Evolutionary conservation across 2,888 invertebrate genomes (phyloP).

Genomic region (Scaptomyza flava): DNA sequence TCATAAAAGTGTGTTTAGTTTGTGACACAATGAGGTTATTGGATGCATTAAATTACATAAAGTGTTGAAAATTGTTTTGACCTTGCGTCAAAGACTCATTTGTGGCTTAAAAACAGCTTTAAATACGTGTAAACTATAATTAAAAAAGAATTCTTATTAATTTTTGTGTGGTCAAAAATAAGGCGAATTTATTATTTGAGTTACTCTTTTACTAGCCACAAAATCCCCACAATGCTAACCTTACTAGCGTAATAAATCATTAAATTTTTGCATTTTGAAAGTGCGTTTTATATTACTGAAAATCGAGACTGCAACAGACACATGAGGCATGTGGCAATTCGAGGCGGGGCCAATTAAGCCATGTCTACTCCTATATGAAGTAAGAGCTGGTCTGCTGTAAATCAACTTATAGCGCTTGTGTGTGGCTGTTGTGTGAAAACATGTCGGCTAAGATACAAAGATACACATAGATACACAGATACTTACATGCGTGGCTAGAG

Average conservation of each 20-base stretch:
- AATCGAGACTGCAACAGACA: slow-evolving; percentile 38
- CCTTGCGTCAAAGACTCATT: slow-evolving; percentile 1
- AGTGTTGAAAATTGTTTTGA: background rate
- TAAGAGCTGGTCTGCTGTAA: slow-evolving; percentile 58
- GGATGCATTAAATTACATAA: slow-evolving; percentile 1
- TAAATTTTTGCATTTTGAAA: slow-evolving; percentile 67
- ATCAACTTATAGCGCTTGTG: slow-evolving; percentile 58
- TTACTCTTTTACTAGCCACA: slow-evolving; percentile 2
- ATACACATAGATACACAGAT: slow-evolving; percentile 14
- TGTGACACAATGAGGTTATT: slow-evolving; percentile 24
- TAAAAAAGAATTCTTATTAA: slow-evolving; percentile 19
- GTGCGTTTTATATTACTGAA: slow-evolving; percentile 76
- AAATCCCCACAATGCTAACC: slow-evolving; percentile 21
- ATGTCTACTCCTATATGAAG: slow-evolving; percentile 27
- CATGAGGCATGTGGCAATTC: slow-evolving; percentile 55
- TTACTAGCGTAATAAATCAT: slow-evolving; percentile 49
- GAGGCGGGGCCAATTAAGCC: slow-evolving; percentile 73
- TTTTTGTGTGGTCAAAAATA: slow-evolving; percentile 14
- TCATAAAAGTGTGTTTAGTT: slow-evolving; percentile 26
- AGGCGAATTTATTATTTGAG: slow-evolving; percentile 14
- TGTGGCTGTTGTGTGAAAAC: slow-evolving; percentile 47
- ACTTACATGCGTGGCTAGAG: slow-evolving; percentile 58
- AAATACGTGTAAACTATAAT: slow-evolving; percentile 21
- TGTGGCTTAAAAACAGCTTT: slow-evolving; percentile 15
- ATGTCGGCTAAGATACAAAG: slow-evolving; percentile 41